A percentile compares a stretch with the other conserved stretches of the same genome.
phyloP scores from a whole-genome alignment of 2,797 vertebrate genomes.

The Fistularia commersonii region DNA sequence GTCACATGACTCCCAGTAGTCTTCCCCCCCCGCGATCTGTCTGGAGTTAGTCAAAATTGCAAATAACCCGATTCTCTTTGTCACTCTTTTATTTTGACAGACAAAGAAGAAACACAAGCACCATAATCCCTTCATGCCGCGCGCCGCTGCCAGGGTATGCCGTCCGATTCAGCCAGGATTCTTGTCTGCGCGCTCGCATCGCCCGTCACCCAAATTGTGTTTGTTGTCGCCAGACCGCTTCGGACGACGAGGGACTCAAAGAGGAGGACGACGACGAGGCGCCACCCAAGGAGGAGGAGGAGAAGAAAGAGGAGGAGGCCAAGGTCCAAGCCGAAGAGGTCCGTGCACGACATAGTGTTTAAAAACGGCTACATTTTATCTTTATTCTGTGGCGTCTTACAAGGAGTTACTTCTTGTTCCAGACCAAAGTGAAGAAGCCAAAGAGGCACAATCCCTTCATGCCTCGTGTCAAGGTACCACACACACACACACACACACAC shows the following conservation, averaged over 20 bases:
- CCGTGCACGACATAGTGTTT: not conserved
- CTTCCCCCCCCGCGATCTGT: no score
- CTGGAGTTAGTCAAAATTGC: no score
- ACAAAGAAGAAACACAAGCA: constrained; percentile 53
- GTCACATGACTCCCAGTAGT: no score
- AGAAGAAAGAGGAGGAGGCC: constrained; percentile 18
- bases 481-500: not conserved
- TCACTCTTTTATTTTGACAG: constrained; percentile 17
- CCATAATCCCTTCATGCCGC: constrained; percentile 57
- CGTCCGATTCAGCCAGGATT: not conserved
- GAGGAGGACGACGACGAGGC: constrained; percentile 25
- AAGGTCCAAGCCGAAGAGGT: constrained; percentile 42
- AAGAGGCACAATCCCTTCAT: constrained; percentile 67
- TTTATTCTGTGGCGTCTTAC: no score
- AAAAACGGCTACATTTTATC: no score
- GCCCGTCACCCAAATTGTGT: not conserved
- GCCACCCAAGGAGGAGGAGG: constrained; percentile 16
- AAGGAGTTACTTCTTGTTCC: not conserved
- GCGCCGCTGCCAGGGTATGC: constrained; percentile 44
- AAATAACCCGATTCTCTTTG: no score
- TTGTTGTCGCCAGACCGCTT: constrained; percentile 27
- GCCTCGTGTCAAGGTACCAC: constrained; percentile 57
- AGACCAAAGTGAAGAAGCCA: constrained; percentile 56
- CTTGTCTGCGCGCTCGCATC: constrained; percentile 1
- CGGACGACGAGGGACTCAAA: constrained; percentile 47